Evolutionary conservation across 2,797 vertebrate species (phyloP).

Genomic region (Alauda arvensis): DNA sequence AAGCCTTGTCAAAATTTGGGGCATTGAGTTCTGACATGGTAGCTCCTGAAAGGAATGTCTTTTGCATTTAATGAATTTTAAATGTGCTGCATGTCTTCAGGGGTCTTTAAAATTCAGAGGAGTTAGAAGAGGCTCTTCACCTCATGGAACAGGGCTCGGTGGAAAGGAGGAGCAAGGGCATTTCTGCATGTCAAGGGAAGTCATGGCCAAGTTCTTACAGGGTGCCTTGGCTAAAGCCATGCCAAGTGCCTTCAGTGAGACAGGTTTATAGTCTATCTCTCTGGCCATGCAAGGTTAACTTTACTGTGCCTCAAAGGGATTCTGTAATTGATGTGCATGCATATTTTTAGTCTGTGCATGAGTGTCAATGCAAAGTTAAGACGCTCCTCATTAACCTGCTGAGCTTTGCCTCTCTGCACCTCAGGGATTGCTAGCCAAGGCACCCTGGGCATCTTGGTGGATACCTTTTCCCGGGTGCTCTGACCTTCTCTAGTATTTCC

Average conservation of each 20-base stretch:
- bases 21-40: not conserved
- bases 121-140: constrained; percentile 1
- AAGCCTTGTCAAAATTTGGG: constrained; percentile 13
- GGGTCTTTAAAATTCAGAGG: constrained; percentile 45
- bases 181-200: not conserved
- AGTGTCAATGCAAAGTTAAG: constrained; percentile 21
- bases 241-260: not conserved
- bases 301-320: constrained; percentile 59
- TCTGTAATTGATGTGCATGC: constrained; percentile 49
- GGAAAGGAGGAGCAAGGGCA: not conserved
- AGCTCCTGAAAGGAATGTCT: not conserved
- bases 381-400: not conserved
- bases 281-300: constrained; percentile 62
- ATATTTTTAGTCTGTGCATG: constrained; percentile 1
- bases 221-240: not conserved
- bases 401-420: not conserved
- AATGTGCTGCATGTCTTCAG: constrained; percentile 12
- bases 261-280: constrained; percentile 7
- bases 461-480: not conserved
- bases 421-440: not conserved
- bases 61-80: constrained; percentile 56
- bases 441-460: not conserved
- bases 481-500: constrained; percentile 41
- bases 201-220: constrained; percentile 1
- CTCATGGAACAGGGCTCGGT: not conserved